phyloP scores from a whole-genome alignment of 35 echinoderm and acorn worm species.

The Strongylocentrotus purpuratus region DNA sequence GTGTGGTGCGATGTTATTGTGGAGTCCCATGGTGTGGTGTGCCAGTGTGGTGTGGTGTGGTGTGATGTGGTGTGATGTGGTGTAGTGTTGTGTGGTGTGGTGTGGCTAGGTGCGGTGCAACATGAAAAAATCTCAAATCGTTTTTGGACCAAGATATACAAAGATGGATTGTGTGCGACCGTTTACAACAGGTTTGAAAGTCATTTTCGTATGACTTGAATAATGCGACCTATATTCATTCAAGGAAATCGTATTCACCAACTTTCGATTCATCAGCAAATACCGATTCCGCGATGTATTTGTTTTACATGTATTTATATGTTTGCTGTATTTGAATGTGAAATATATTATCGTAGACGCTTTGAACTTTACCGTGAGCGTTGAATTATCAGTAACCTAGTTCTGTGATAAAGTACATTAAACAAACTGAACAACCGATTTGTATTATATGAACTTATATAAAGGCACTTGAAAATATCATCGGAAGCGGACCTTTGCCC shows the following conservation, averaged over 20 bases:
- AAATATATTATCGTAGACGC: neutral
- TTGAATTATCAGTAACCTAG: neutral
- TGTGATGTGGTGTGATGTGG: neutral
- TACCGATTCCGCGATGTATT: no score
- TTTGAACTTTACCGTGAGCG: neutral
- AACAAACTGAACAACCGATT: neutral
- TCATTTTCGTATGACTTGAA: no score
- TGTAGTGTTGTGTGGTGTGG: neutral
- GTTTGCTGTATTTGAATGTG: no score
- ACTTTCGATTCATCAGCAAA: no score
- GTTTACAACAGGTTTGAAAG: no score
- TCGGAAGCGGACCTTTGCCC: neutral
- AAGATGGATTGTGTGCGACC: no score
- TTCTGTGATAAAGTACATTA: neutral
- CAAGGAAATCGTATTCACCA: no score
- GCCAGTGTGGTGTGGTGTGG: neutral
- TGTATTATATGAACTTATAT: neutral
- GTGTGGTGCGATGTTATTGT: no score
- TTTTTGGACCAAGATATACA: no score
- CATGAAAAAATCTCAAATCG: no score
- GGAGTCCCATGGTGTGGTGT: neutral
- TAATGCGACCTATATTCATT: no score
- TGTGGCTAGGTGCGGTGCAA: neutral
- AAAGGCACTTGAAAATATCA: neutral
- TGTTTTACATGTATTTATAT: no score